Percentiles rank a stretch among this genome's conserved stretches.
Conservation (phyloP, 2,888 invertebrate species). For the Bimastos eiseni region DNA sequence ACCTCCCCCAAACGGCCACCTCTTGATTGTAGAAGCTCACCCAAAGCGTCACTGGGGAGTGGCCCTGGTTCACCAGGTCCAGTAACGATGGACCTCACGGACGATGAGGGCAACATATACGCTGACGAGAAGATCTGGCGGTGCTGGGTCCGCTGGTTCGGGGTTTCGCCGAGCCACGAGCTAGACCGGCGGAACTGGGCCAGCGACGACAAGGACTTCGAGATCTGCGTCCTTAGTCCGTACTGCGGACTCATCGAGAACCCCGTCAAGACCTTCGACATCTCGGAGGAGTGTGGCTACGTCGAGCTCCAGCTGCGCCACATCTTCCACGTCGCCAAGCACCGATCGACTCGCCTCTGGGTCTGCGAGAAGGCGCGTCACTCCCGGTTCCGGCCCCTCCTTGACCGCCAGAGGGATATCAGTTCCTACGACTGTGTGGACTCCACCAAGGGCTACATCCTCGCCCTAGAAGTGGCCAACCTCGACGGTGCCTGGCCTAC, state of each 20-base stretch:
- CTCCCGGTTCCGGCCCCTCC: slow-evolving; percentile 38
- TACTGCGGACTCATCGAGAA: slow-evolving; percentile 43
- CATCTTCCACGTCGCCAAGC: slow-evolving; percentile 40
- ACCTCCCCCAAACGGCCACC: not conserved
- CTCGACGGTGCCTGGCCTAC: slow-evolving; percentile 42
- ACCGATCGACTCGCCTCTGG: slow-evolving; percentile 42
- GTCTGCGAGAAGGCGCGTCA: slow-evolving; percentile 41
- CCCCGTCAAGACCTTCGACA: slow-evolving; percentile 42
- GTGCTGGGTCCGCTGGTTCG: slow-evolving; percentile 48
- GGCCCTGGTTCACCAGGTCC: slow-evolving; percentile 25
- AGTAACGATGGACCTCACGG: slow-evolving; percentile 39
- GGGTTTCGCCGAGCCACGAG: slow-evolving; percentile 42
- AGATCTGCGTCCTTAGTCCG: slow-evolving; percentile 43
- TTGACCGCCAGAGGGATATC: slow-evolving; percentile 40
- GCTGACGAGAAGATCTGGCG: slow-evolving; percentile 49
- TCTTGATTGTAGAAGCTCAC: not conserved
- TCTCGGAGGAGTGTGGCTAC: slow-evolving; percentile 42
- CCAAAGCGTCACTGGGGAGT: not conserved
- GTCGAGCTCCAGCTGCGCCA: slow-evolving; percentile 43
- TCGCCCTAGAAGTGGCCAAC: slow-evolving; percentile 42
- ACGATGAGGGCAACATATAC: slow-evolving; percentile 46
- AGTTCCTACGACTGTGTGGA: slow-evolving; percentile 40
- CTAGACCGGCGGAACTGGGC: slow-evolving; percentile 46
- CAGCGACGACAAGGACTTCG: slow-evolving; percentile 46
- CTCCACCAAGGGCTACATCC: slow-evolving; percentile 39